Evolutionary conservation across 2,113 vertebrate genomes (phyloP).

Genomic region (Triplophysa rosa): DNA sequence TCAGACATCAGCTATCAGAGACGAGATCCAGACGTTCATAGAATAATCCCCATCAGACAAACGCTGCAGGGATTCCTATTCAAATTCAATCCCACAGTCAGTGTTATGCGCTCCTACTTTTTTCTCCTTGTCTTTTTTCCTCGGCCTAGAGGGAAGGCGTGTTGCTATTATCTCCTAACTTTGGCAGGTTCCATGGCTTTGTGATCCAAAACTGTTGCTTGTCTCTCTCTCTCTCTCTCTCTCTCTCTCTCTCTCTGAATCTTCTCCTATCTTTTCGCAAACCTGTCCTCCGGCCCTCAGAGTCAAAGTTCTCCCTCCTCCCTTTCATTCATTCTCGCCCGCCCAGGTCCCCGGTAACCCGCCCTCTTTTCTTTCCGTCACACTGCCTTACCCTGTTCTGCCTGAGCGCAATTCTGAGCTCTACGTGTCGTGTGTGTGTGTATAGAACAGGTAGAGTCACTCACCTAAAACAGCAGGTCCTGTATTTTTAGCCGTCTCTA

Average conservation of each 20-base stretch:
- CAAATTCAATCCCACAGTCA: constrained; percentile 27
- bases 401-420: constrained; percentile 58
- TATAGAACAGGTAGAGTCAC: constrained; percentile 66
- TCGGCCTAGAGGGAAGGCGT: background rate
- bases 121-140: constrained; percentile 9
- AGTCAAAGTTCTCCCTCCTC: background rate
- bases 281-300: constrained; percentile 37
- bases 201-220: background rate
- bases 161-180: constrained; percentile 38
- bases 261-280: background rate
- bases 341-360: constrained; percentile 50
- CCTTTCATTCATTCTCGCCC: constrained; percentile 5
- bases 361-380: constrained; percentile 46
- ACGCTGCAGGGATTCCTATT: constrained; percentile 36
- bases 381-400: constrained; percentile 44
- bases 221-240: constrained; percentile 45
- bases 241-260: constrained; percentile 24
- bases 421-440: constrained; percentile 36
- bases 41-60: constrained; percentile 25
- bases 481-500: background rate
- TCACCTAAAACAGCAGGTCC: constrained; percentile 38
- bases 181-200: background rate
- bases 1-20: constrained; percentile 19
- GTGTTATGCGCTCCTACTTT: constrained; percentile 9
- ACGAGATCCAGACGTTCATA: background rate